Conservation (phyloP, 2,113 vertebrate genomes). For the Oncorhynchus mykiss region DNA sequence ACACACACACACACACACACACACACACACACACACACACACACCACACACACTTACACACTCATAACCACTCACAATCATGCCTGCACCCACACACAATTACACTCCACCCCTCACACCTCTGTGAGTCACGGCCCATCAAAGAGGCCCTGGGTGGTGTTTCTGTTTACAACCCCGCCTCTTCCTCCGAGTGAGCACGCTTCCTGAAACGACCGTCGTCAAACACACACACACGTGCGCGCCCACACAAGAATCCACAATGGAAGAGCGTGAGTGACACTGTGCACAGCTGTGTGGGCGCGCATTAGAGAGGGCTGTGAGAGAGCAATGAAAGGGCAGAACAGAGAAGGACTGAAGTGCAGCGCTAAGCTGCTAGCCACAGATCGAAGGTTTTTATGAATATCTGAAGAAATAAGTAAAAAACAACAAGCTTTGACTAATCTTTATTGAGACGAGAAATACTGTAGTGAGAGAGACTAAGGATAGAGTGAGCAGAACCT, state of each 20-base stretch:
- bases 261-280: too few species aligned
- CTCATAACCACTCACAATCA: constrained; percentile 12
- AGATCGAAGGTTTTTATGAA: too few species aligned
- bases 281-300: background rate
- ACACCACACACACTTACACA: background rate
- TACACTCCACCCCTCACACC: constrained; percentile 1
- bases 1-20: background rate
- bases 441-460: background rate
- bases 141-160: background rate
- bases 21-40: background rate
- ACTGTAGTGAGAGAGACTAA: background rate
- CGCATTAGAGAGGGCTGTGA: background rate
- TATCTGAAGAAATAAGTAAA: too few species aligned
- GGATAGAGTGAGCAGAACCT: background rate
- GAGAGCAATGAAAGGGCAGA: background rate
- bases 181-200: background rate
- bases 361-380: background rate
- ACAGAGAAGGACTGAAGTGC: background rate
- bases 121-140: background rate
- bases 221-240: background rate
- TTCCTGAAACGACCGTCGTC: background rate
- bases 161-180: background rate
- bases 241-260: background rate
- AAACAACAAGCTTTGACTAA: too few species aligned
- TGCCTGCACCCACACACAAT: constrained; percentile 4